Evolutionary conservation across 2,113 vertebrate species (phyloP), one percentile per base, ranked within the genome.

Genomic region (Hucho hucho): DNA sequence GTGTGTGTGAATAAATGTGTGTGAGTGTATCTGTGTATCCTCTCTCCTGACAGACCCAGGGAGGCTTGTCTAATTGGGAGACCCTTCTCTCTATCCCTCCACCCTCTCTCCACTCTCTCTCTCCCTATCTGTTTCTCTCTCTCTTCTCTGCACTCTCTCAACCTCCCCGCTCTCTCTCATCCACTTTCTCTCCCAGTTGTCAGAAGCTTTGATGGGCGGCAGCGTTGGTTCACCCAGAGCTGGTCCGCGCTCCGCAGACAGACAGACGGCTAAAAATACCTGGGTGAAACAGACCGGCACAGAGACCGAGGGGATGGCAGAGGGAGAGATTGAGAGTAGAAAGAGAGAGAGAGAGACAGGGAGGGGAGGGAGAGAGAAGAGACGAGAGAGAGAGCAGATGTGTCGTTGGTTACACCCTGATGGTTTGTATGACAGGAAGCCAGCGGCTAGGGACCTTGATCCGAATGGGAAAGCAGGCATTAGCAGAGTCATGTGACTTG

Each of bases 211-310:
- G 69, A 16, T 65, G 84, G 78, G 56, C 1, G 72, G 83, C 7
- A 73, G 77, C 76, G 3, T 64, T 6, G 64, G 28, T 14, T 73
- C 65, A 71, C 56, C 75, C 76, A 80, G 83, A 78, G 85, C 87
- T 89, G 85, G 75, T 72, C 64, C 76, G 79, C 2, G 70, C 76
- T 4, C 56, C 14, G 78, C 6, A 47, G 82, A 79, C 79, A 81
- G 81, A 79, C 68, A 61, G 66, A 59, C 64, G 73, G 84, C 84
- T 92, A 90, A 91, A 91, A 87, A 93, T 89, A 91, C 76, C 59
- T 24, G 29, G 66, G 58, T 71, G 29, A 59, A 64, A 84, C 79
- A 71, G 79, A 65, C 6, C 20, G 24, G 29, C 5, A 37, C 14
- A 24, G 65, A 12, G 6, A 83, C 20, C 16, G 11, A 64, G 11